Conservation (phyloP, 2,888 invertebrate species). For the Aradus depressus region DNA sequence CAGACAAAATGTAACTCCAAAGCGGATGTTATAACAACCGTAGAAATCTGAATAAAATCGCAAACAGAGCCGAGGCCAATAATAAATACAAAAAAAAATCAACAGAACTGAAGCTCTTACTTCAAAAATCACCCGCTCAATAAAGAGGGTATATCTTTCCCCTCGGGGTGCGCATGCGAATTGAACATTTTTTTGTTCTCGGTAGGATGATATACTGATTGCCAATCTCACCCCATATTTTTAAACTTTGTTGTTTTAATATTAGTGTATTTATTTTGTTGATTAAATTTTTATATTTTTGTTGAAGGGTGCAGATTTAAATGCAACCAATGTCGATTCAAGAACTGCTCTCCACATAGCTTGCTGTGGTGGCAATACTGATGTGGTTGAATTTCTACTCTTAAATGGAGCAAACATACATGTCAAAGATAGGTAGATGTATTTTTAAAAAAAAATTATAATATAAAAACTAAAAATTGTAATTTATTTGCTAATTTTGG, state of each 20-base stretch:
- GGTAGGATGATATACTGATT: too few species aligned
- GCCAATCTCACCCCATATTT: too few species aligned
- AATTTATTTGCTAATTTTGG: background rate
- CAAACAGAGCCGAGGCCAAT: too few species aligned
- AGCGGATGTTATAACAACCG: too few species aligned
- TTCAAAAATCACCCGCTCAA: too few species aligned
- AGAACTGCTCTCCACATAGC: conserved; percentile 74
- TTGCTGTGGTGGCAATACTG: conserved; percentile 53
- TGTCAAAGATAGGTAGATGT: conserved; percentile 50
- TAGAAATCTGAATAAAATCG: too few species aligned
- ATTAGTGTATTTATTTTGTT: background rate
- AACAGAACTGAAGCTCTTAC: too few species aligned
- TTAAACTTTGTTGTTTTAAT: background rate
- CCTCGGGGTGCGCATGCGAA: too few species aligned
- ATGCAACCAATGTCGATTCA: conserved; percentile 58
- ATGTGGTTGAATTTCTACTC: conserved; percentile 60
- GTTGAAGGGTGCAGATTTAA: conserved; percentile 57
- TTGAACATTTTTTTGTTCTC: too few species aligned
- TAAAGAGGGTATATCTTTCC: too few species aligned
- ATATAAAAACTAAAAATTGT: background rate
- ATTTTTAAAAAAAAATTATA: background rate
- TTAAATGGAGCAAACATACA: conserved; percentile 74
- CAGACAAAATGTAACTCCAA: too few species aligned
- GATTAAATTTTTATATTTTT: conserved; percentile 2
- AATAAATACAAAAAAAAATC: too few species aligned